A percentile compares a stretch with the other conserved stretches of the same genome.
Evolutionary conservation across 2,888 invertebrate genomes (phyloP).

Genomic region (Drosophila pegasa): DNA sequence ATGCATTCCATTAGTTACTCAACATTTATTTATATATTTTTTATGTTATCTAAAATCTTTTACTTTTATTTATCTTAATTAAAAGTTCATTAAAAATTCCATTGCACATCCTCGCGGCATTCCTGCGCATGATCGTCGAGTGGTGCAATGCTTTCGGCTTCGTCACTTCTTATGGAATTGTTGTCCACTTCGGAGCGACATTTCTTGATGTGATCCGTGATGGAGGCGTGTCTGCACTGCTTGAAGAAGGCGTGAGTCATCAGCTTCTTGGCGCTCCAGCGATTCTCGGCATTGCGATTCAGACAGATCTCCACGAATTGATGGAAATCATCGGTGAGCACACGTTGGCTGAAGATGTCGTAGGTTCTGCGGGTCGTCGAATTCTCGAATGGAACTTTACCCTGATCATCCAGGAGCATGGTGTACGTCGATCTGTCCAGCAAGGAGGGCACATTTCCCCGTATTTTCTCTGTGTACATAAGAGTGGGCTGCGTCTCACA

Average conservation of each 20-base stretch:
- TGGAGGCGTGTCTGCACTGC: conserved; percentile 85
- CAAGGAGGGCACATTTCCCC: conserved; percentile 91
- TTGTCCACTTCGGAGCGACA: conserved; percentile 77
- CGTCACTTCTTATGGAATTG: conserved; percentile 73
- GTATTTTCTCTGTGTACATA: conserved; percentile 94
- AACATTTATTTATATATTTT: neutral
- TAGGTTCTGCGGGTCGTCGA: conserved; percentile 73
- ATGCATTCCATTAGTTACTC: neutral
- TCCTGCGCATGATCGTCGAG: conserved; percentile 10
- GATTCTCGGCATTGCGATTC: conserved; percentile 88
- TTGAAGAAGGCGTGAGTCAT: conserved; percentile 92
- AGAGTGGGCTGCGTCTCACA: conserved; percentile 93
- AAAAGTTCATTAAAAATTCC: conserved; percentile 46
- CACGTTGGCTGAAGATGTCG: conserved; percentile 87
- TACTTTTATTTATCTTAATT: conserved; percentile 23
- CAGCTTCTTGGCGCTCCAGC: conserved; percentile 90
- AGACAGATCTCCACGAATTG: conserved; percentile 90
- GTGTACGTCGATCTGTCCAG: conserved; percentile 90
- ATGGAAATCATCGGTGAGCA: conserved; percentile 91
- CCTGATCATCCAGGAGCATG: conserved; percentile 68
- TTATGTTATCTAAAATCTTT: conserved; percentile 16
- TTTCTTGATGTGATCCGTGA: conserved; percentile 81
- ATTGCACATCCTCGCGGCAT: conserved; percentile 36
- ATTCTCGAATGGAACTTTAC: conserved; percentile 48
- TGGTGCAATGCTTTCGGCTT: conserved; percentile 28